Conservation (phyloP, 2,113 vertebrate genomes). For the Chlamydotis undulata region DNA sequence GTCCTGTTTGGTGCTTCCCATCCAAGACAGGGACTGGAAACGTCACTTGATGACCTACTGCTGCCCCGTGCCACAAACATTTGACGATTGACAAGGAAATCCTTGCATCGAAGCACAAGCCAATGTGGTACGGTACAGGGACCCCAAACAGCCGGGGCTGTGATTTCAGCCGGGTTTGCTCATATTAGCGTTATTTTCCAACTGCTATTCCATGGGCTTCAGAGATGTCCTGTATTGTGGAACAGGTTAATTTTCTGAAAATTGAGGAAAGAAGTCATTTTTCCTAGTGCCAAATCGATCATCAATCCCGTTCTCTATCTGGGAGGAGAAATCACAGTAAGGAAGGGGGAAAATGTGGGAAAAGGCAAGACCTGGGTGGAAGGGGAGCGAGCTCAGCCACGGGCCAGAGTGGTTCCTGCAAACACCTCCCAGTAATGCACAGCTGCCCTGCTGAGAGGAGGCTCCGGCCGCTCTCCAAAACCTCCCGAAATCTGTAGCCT, state of each 20-base stretch:
- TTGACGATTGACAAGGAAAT: too few relatives aligned
- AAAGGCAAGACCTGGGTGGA: background rate
- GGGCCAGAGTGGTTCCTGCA: background rate
- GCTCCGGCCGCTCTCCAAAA: background rate
- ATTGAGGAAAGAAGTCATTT: background rate
- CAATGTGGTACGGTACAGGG: fast-evolving
- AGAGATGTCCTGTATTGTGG: background rate
- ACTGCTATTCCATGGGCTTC: background rate
- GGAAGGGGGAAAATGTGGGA: background rate
- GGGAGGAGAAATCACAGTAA: background rate
- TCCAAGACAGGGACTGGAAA: background rate
- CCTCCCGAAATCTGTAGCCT: too few relatives aligned
- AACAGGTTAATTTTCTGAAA: background rate
- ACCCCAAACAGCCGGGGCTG: background rate
- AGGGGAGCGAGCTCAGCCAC: background rate
- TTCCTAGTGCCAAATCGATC: background rate
- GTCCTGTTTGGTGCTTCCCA: background rate
- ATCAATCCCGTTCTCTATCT: background rate
- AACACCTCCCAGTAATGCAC: too few relatives aligned
- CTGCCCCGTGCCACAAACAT: too few relatives aligned
- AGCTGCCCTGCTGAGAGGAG: too few relatives aligned
- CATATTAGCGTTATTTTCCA: background rate
- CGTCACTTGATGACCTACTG: background rate
- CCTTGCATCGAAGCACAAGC: background rate
- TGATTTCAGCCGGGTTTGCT: background rate